These are phyloP conservation scores for Magallana nippona DNA, from an alignment of 2,888 invertebrate genomes.

Conservation along the genomic window DNA sequence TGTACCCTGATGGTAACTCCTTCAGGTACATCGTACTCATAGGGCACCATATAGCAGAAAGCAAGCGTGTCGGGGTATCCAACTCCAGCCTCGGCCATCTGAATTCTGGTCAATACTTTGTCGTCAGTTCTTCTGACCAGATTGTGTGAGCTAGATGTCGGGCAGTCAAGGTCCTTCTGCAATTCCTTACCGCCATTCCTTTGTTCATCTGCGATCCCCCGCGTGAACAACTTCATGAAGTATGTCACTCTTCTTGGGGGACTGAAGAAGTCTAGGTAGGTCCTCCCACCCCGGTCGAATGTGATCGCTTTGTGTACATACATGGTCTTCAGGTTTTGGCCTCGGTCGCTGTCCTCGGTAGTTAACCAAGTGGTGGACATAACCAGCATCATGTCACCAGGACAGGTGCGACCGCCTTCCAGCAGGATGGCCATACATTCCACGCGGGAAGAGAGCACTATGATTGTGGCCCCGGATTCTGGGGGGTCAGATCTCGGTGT, in stretches of 20 bases:
- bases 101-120: slow-evolving; percentile 63
- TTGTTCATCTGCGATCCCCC: slow-evolving; percentile 55
- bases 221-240: slow-evolving; percentile 62
- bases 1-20: slow-evolving; percentile 43
- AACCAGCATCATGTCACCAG: slow-evolving; percentile 61
- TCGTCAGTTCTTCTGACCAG: slow-evolving; percentile 61
- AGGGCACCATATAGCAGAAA: slow-evolving; percentile 46
- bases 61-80: slow-evolving; percentile 60
- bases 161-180: slow-evolving; percentile 62
- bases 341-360: slow-evolving; percentile 44
- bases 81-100: slow-evolving; percentile 58
- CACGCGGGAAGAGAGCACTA: slow-evolving; percentile 59
- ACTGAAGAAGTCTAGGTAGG: slow-evolving; percentile 61
- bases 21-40: slow-evolving; percentile 34
- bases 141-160: slow-evolving; percentile 62
- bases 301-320: slow-evolving; percentile 65
- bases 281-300: slow-evolving; percentile 57
- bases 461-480: slow-evolving; percentile 48
- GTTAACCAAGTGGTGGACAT: slow-evolving; percentile 61
- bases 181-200: slow-evolving; percentile 53
- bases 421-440: slow-evolving; percentile 61
- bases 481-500: slow-evolving; percentile 45
- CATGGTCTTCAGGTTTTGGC: slow-evolving; percentile 49
- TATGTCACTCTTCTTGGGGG: slow-evolving; percentile 64
- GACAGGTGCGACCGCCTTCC: slow-evolving; percentile 61